Conservation (phyloP, 2,888 invertebrate genomes). For the Cephalotes varians region DNA sequence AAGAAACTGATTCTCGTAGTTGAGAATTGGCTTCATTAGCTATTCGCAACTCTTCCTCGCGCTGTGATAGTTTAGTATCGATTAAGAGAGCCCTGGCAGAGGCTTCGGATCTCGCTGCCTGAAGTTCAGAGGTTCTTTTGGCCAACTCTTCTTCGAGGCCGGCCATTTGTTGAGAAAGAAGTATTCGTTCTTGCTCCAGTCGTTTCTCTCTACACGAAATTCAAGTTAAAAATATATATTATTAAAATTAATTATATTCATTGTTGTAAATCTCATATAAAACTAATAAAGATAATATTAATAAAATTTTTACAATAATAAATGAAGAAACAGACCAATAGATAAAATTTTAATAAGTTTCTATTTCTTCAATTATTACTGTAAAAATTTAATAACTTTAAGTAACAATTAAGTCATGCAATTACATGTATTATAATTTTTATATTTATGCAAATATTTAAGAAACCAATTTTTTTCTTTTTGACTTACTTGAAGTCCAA, state of each 20-base stretch:
- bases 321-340: too few species aligned
- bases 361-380: too few species aligned
- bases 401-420: not conserved
- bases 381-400: not conserved
- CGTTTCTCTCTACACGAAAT: slow-evolving; percentile 89
- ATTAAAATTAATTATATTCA: not conserved
- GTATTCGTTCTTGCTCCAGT: slow-evolving; percentile 92
- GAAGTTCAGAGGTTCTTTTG: slow-evolving; percentile 92
- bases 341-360: too few species aligned
- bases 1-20: slow-evolving; percentile 90
- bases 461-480: not conserved
- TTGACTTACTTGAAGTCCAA: slow-evolving; percentile 89
- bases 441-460: not conserved
- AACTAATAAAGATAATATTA: too few species aligned
- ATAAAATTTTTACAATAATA: too few species aligned
- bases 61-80: slow-evolving; percentile 92
- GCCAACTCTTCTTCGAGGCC: slow-evolving; percentile 93
- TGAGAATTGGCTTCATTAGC: slow-evolving; percentile 90
- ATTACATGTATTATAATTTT: not conserved
- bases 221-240: slow-evolving; percentile 37
- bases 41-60: slow-evolving; percentile 92
- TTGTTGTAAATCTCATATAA: not conserved
- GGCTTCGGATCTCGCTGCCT: slow-evolving; percentile 92
- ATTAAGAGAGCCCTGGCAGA: slow-evolving; percentile 89
- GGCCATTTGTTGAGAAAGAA: slow-evolving; percentile 92